phyloP scores from a whole-genome alignment of 2,797 vertebrate genomes.

The Tragopan temminckii region DNA sequence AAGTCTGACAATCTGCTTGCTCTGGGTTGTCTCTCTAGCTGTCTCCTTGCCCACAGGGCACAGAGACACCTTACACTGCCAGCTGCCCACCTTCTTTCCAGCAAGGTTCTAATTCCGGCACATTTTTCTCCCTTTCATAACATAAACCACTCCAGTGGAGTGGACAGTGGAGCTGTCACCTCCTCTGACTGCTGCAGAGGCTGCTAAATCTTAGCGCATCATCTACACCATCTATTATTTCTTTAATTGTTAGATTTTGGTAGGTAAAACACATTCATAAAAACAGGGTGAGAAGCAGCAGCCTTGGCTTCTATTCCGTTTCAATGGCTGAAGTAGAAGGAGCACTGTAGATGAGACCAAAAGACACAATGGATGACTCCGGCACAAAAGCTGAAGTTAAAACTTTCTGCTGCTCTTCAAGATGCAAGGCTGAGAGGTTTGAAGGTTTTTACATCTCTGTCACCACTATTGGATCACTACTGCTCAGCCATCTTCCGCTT shows the following conservation, averaged over 20 bases:
- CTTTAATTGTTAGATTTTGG: neutral
- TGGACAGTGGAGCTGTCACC: neutral
- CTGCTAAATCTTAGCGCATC: neutral
- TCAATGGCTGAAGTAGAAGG: neutral
- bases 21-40: neutral
- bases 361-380: accelerated
- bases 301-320: too few relatives aligned
- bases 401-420: neutral
- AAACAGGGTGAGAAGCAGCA: neutral
- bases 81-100: neutral
- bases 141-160: neutral
- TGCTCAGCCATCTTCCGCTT: neutral
- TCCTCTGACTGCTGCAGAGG: neutral
- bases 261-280: neutral
- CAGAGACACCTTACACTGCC: neutral
- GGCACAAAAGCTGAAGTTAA: neutral
- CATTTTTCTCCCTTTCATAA: neutral
- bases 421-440: neutral
- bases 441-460: neutral
- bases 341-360: neutral
- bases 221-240: neutral
- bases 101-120: neutral
- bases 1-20: conserved; percentile 33
- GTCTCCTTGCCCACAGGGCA: conserved; percentile 22
- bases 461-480: neutral